A percentile compares a stretch with the other conserved stretches of the same genome.
Conservation (phyloP, 2,888 invertebrate genomes). For the Ethmia dodecea region DNA sequence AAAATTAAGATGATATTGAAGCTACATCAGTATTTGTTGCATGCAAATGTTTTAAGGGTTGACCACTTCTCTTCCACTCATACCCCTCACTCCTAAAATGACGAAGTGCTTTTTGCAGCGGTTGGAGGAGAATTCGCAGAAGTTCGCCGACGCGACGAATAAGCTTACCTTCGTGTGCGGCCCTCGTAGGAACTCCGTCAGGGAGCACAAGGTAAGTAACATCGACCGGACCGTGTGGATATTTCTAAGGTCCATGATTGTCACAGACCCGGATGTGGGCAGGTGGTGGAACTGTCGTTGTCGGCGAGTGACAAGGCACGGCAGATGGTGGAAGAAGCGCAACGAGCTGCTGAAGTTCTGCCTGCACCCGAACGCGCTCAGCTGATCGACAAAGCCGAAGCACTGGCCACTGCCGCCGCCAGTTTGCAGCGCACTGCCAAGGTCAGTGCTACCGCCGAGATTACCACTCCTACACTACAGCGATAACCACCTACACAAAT, state of each 20-base stretch:
- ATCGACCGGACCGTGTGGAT: too few relatives aligned
- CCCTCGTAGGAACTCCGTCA: slow-evolving; percentile 13
- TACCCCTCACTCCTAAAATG: too few relatives aligned
- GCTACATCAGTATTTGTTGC: too few relatives aligned
- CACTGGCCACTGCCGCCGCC: slow-evolving; percentile 25
- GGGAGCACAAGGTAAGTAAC: slow-evolving; percentile 21
- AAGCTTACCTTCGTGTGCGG: slow-evolving; percentile 23
- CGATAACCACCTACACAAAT: too few relatives aligned
- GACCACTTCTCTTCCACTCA: too few relatives aligned
- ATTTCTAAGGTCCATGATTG: too few relatives aligned
- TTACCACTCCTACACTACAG: too few relatives aligned
- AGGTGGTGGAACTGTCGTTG: slow-evolving; percentile 24
- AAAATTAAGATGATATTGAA: too few relatives aligned
- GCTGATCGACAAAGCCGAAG: slow-evolving; percentile 19
- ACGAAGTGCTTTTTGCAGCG: slow-evolving; percentile 18
- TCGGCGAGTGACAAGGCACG: slow-evolving; percentile 24
- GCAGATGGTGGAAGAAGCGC: slow-evolving; percentile 19
- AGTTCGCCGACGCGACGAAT: slow-evolving; percentile 19
- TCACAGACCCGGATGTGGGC: too few relatives aligned
- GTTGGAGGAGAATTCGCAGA: slow-evolving; percentile 18
- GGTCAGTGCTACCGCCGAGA: too few relatives aligned
- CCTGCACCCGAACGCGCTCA: background rate
- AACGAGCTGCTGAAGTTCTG: slow-evolving; percentile 2
- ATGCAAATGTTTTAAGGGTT: too few relatives aligned
- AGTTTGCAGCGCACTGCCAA: slow-evolving; percentile 26